A percentile compares a stretch with the other conserved stretches of the same genome.
phyloP scores from a whole-genome alignment of 1,140 invertebrate species.

The Plutomurus gul region DNA sequence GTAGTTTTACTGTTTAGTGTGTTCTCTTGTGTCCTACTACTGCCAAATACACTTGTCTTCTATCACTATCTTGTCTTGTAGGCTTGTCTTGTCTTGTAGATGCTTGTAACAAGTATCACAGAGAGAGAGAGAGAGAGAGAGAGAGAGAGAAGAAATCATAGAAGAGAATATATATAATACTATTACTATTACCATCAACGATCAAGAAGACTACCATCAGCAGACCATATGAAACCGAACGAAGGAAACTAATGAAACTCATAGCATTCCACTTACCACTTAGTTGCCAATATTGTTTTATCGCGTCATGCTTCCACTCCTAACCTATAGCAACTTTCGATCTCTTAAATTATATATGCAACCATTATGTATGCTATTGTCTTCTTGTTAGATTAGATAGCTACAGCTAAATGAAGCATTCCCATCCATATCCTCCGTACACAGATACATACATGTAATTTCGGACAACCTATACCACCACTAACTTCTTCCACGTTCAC shows the following conservation, averaged over 20 bases:
- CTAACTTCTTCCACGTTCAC: too few relatives aligned
- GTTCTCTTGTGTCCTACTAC: not conserved
- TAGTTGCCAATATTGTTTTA: constrained; percentile 17
- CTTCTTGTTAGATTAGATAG: not conserved
- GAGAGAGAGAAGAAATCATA: too few relatives aligned
- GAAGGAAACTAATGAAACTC: not conserved
- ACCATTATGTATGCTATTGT: not conserved
- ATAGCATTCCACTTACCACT: constrained; percentile 7
- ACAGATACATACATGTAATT: too few relatives aligned
- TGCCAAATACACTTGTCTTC: constrained; percentile 4
- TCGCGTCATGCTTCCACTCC: not conserved
- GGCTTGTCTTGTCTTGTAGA: not conserved
- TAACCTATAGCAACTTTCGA: constrained; percentile 6
- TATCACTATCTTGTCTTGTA: not conserved
- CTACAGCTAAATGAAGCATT: not conserved
- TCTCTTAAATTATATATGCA: not conserved
- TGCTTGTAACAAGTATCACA: not conserved
- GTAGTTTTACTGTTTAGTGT: not conserved
- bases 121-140: too few relatives aligned
- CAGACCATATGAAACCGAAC: not conserved
- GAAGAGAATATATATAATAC: too few relatives aligned
- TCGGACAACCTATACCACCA: too few relatives aligned
- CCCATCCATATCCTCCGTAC: not conserved
- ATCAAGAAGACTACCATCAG: too few relatives aligned
- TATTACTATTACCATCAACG: not conserved